Evolutionary conservation across 2,888 invertebrate genomes (phyloP), one percentile per base, ranked within the genome.

Genomic region (Xylophagus ater): DNA sequence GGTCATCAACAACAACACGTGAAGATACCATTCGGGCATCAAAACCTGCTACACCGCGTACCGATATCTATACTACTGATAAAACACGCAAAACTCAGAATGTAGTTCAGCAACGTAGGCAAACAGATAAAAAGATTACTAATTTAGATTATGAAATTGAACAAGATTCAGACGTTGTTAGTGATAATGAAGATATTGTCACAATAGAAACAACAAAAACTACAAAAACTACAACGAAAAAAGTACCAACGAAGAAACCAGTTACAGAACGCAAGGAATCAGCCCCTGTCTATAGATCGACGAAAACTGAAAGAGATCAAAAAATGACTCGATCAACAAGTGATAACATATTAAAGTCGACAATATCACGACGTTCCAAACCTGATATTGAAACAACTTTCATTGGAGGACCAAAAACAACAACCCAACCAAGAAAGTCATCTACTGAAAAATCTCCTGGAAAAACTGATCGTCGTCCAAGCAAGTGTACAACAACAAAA

Each of bases 251-350:
- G 3, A 54, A 58, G 5, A 65, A 57, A 37, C 56, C 59, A 1
- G 68, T 72, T 6, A 56, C 57, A 3, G 64, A 60, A 40, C 54
- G 64, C 18, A 66, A 62, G 42, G 62, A 61, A 37, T 63, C 65
- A 7, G 65, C 65, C 7, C 59, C 65, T 0, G 64, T 65, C 13
- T 57, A 65, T 8, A 67, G 69, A 49, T 60, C 60, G 1, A 66
- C 62, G 2, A 56, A 59, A 3, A 58, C 55, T 13, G 58, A 66
- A 29, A 70, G 60, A 44, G 69, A 72, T 28, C 44, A 48, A 5
- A 72, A 70, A 57, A 67, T 73, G 28, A 67, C 65, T 3, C 67
- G 74, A 25, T 73, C 75, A 15, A 60, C 67, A 4, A 76, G 74
- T 52, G 76, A 77, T 40, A 68, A 68, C 38, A 56, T 69, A n/a